Evolutionary conservation across 2,797 vertebrate species (phyloP).

Genomic region (Periophthalmus magnuspinnatus): DNA sequence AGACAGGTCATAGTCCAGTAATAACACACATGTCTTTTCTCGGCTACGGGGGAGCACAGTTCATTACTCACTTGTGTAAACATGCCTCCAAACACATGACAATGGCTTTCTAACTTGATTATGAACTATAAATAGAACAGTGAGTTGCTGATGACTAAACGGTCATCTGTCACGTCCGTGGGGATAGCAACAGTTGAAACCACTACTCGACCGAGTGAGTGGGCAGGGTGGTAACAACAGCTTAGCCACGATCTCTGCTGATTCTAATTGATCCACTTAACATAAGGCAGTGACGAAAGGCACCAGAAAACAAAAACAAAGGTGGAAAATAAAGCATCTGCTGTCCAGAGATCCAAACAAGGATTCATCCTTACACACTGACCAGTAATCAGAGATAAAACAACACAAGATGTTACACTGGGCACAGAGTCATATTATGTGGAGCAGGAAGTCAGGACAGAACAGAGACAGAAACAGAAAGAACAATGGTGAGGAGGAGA

Average conservation of each 20-base stretch:
- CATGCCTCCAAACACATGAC: conserved; percentile 32
- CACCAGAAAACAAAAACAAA: conserved; percentile 19
- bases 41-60: neutral
- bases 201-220: conserved; percentile 27
- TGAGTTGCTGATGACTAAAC: conserved; percentile 55
- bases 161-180: conserved; percentile 21
- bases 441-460: conserved; percentile 11
- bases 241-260: conserved; percentile 51
- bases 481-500: conserved; percentile 35
- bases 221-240: conserved; percentile 45
- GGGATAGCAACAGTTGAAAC: conserved; percentile 50
- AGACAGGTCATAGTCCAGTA: conserved; percentile 21
- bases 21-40: conserved; percentile 26
- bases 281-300: conserved; percentile 27
- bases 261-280: conserved; percentile 61
- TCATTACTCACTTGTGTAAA: conserved; percentile 29
- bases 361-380: conserved; percentile 7
- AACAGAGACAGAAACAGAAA: conserved; percentile 18
- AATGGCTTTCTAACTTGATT: conserved; percentile 46
- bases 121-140: conserved; percentile 55
- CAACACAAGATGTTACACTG: neutral
- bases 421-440: neutral
- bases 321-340: conserved; percentile 13
- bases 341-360: conserved; percentile 19
- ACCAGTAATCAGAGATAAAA: conserved; percentile 18